A percentile compares a stretch with the other conserved stretches of the same genome.
Evolutionary conservation across 1,140 invertebrate species (phyloP).

Genomic region (Neoseiulus cucumeris): DNA sequence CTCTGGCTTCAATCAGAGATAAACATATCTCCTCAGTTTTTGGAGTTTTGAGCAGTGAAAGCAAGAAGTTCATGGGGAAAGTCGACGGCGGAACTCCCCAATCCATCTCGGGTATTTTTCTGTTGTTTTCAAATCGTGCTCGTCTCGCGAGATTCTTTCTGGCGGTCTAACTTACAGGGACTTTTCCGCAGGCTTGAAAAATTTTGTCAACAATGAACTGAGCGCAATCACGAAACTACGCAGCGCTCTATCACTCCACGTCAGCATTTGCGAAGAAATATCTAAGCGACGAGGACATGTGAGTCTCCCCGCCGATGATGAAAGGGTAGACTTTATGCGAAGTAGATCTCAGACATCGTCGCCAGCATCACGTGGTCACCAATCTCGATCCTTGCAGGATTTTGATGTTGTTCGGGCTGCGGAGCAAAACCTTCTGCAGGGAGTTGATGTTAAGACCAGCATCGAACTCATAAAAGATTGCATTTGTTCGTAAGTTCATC

Average conservation of each 20-base stretch:
- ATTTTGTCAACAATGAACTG: neutral
- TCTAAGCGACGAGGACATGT: neutral
- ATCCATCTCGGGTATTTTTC: neutral
- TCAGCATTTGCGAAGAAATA: conserved; percentile 2
- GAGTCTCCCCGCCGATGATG: neutral
- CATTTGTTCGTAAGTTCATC: neutral
- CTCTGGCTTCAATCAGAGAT: neutral
- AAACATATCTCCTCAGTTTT: neutral
- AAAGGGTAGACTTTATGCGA: neutral
- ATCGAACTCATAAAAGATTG: conserved; percentile 3
- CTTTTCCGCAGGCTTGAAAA: neutral
- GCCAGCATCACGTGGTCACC: too few relatives aligned
- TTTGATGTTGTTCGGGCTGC: neutral
- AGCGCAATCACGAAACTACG: neutral
- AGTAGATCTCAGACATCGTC: too few relatives aligned
- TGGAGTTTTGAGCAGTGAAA: neutral
- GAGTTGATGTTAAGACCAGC: neutral
- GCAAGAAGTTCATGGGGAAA: neutral
- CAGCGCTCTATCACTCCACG: neutral
- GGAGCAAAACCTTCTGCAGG: conserved; percentile 1
- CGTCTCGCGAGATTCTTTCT: too few relatives aligned
- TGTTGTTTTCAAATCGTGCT: too few relatives aligned
- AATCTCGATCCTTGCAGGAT: neutral
- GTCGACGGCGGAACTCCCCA: neutral
- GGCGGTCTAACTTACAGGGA: neutral